Evolutionary conservation across 2,797 vertebrate species (phyloP).

Genomic region (Neosalanx taihuensis): DNA sequence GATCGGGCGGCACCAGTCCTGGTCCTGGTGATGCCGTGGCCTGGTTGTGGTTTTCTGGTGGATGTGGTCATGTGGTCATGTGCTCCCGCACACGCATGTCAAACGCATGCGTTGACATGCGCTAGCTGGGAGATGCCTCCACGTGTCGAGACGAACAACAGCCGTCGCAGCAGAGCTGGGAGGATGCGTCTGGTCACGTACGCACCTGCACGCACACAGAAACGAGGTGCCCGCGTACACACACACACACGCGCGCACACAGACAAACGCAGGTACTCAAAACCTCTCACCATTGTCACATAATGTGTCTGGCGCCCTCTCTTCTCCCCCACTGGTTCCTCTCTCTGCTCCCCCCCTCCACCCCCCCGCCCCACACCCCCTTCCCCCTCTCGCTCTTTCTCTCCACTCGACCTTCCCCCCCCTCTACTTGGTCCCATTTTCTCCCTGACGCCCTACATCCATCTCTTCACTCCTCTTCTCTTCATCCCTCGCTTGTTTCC

Average conservation of each 20-base stretch:
- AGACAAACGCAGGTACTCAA: constrained; percentile 20
- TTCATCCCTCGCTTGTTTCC: background rate
- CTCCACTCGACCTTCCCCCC: constrained; percentile 7
- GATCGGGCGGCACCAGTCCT: no score
- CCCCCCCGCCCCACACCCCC: background rate
- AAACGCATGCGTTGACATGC: constrained; percentile 12
- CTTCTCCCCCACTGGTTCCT: background rate
- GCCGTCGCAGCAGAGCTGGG: no score
- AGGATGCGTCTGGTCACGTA: constrained; percentile 1
- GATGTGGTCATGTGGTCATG: no score
- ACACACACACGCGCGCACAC: constrained; percentile 24
- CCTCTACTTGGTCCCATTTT: constrained; percentile 6
- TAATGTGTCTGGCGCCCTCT: constrained; percentile 23
- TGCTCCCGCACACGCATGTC: no score
- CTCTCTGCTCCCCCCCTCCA: background rate
- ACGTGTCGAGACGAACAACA: no score
- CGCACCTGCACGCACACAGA: constrained; percentile 6
- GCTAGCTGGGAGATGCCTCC: background rate
- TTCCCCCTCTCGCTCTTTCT: background rate
- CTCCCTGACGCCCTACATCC: no score
- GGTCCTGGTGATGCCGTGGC: no score
- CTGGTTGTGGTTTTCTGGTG: no score
- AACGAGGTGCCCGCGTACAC: background rate
- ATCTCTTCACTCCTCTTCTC: no score
- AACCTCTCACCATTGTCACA: constrained; percentile 27